Percentiles rank a stretch among this genome's conserved stretches.
These are phyloP conservation scores for Perizoma flavofasciatum DNA, from an alignment of 2,888 invertebrate genomes.

Conservation along the genomic window DNA sequence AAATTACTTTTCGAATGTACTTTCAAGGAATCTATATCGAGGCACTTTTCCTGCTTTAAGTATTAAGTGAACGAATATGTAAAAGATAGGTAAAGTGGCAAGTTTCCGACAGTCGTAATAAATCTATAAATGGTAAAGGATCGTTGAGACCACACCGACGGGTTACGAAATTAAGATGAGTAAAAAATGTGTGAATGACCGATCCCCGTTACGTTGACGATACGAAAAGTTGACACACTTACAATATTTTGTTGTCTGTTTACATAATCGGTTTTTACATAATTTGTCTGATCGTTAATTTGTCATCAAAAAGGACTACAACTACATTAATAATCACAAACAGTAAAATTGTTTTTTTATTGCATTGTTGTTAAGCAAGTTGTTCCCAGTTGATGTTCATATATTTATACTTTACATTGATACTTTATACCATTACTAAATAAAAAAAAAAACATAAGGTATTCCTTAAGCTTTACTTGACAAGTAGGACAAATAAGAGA, in stretches of 20 bases:
- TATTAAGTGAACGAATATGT: conserved; percentile 26
- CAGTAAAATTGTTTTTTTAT: neutral
- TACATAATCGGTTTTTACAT: conserved; percentile 49
- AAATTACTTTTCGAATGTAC: conserved; percentile 25
- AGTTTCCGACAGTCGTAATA: conserved; percentile 40
- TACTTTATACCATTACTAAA: too few species aligned
- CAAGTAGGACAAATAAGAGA: too few species aligned
- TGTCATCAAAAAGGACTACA: conserved; percentile 41
- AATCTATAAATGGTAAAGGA: conserved; percentile 55
- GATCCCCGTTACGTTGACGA: conserved; percentile 49
- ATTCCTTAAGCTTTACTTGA: too few species aligned
- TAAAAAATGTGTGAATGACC: conserved; percentile 64
- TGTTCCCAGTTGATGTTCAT: neutral
- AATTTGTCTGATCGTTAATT: conserved; percentile 40
- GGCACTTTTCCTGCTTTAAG: conserved; percentile 2
- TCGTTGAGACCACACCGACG: conserved; percentile 38
- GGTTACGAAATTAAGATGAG: conserved; percentile 52
- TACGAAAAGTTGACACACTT: conserved; percentile 53
- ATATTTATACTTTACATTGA: too few species aligned
- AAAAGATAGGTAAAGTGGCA: conserved; percentile 27
- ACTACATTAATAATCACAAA: neutral
- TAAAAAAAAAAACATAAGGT: too few species aligned
- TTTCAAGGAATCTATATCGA: conserved; percentile 23
- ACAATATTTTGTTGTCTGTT: conserved; percentile 45
- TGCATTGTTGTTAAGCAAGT: neutral